Base-by-base conservation (phyloP, 2,797 vertebrate genomes). In the Myotis daubentonii region DNA sequence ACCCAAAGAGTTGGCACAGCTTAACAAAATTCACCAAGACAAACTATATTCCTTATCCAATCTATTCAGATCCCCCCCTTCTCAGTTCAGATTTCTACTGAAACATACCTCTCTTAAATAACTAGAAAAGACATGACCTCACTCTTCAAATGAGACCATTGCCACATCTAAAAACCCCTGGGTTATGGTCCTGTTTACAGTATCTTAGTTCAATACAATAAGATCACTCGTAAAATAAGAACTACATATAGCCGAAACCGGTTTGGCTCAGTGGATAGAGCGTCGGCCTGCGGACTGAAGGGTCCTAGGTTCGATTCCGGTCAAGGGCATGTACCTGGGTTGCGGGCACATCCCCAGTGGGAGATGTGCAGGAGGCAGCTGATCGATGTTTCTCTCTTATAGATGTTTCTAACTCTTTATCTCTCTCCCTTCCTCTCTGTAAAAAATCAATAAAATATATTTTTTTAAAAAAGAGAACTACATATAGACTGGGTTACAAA, bases 21-120 rank as follows among this genome's bases (percentile, higher is more conserved):
- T 89, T 81, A 92, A 94, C 47, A 94, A 76, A 89, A 87, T 70
- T 79, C 28, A 95, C 82, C 36, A 86, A 86, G 28, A 94, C 47
- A 92, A 74, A 84, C n/a, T 33, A 82, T 76, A 79, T 51, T 66
- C 36, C 44, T 82, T 91, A 85, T 44, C 78, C 19, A 65, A 23
- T 88, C 53, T 88, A 76, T 49, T 91, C 53, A 65, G 66, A 66
- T 66, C 13, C 79, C 38, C 38, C 71, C 44, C 33, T 81, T 92
- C 51, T 70, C 36, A 38, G 33, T 80, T 90, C 65, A 41, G 51
- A 30, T 68, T 89, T 87, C 51, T 76, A 91, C 19, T 71, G 65
- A 83, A 85, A 82, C 41, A 70, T 75, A 57, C 6, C n/a, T 75
- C 55, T 78, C 41, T 66, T 28, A 68, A 86, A 81, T 68, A 66